phyloP scores from a whole-genome alignment of 2,113 vertebrate genomes.

The Pachyramphus minor region DNA sequence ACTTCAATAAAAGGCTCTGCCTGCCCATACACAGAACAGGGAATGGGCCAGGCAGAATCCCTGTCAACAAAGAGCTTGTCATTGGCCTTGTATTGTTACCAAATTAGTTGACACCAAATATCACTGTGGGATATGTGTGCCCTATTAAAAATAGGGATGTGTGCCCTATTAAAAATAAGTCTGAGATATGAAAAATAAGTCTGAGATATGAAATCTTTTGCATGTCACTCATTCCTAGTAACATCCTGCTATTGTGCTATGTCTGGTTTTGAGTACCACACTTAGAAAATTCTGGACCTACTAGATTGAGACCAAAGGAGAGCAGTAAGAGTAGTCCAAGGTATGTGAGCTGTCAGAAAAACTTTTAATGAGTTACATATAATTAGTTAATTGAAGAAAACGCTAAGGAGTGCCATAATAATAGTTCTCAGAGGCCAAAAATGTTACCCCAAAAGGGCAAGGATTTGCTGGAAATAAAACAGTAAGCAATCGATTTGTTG shows the following conservation, averaged over 20 bases:
- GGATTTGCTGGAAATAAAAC: not conserved
- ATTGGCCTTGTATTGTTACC: not conserved
- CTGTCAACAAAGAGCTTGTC: fast-evolving
- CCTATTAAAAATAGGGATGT: not conserved
- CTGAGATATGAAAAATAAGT: not conserved
- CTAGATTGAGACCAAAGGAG: not conserved
- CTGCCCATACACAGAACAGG: not conserved
- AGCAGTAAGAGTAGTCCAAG: not conserved
- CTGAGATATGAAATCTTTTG: not conserved
- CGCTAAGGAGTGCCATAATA: not conserved
- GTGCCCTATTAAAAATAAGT: not conserved
- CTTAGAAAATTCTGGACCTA: not conserved
- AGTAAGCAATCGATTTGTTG: not conserved
- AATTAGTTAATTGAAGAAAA: not conserved
- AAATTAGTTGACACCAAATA: not conserved
- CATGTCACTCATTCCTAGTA: not conserved
- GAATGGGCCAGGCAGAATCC: not conserved
- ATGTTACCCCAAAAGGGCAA: not conserved
- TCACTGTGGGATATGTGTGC: not conserved
- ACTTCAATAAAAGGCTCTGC: fast-evolving
- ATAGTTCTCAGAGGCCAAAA: not conserved
- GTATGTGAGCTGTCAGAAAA: not conserved
- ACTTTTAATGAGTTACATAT: not conserved
- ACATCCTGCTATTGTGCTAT: not conserved
- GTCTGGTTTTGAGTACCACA: not conserved